A percentile compares a stretch with the other conserved stretches of the same genome.
These are phyloP conservation scores for Takifugu bimaculatus DNA, from an alignment of 2,113 vertebrate genomes.

Conservation along the genomic window DNA sequence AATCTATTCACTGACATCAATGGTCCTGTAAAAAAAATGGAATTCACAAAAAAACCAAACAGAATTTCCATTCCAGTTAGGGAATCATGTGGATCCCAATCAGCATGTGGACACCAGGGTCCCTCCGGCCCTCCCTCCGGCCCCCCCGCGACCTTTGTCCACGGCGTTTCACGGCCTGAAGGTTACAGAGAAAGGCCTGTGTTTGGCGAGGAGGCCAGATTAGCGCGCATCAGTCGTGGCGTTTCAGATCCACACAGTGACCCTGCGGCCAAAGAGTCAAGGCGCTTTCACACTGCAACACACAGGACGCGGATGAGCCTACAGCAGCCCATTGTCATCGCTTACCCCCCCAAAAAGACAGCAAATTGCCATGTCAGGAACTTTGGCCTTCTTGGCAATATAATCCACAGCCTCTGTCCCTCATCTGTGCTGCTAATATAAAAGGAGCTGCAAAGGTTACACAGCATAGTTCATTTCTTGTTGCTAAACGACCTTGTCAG, in stretches of 20 bases:
- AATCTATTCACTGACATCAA: too few relatives aligned
- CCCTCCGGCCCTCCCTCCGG: conserved; percentile 11
- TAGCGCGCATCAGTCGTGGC: conserved; percentile 83
- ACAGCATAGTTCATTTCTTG: conserved; percentile 2
- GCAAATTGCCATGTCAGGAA: conserved; percentile 90
- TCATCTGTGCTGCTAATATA: conserved; percentile 54
- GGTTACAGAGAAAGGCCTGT: conserved; percentile 70
- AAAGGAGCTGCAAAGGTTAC: conserved; percentile 28
- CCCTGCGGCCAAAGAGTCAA: conserved; percentile 79
- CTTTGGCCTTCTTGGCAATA: conserved; percentile 75
- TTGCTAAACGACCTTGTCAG: conserved; percentile 16
- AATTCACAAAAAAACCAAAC: too few relatives aligned
- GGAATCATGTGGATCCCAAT: neutral
- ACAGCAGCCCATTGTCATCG: conserved; percentile 78
- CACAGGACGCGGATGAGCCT: conserved; percentile 72
- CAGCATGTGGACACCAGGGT: conserved; percentile 40
- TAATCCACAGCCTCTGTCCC: conserved; percentile 76
- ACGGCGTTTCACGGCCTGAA: conserved; percentile 66
- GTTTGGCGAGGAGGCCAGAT: conserved; percentile 79
- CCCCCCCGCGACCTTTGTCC: conserved; percentile 54
- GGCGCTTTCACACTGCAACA: conserved; percentile 77
- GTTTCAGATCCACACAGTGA: conserved; percentile 77
- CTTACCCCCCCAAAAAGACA: conserved; percentile 75
- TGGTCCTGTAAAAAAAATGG: too few relatives aligned
- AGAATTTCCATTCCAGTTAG: too few relatives aligned